phyloP scores from a whole-genome alignment of 2,113 vertebrate species.

The Chrysemys picta region DNA sequence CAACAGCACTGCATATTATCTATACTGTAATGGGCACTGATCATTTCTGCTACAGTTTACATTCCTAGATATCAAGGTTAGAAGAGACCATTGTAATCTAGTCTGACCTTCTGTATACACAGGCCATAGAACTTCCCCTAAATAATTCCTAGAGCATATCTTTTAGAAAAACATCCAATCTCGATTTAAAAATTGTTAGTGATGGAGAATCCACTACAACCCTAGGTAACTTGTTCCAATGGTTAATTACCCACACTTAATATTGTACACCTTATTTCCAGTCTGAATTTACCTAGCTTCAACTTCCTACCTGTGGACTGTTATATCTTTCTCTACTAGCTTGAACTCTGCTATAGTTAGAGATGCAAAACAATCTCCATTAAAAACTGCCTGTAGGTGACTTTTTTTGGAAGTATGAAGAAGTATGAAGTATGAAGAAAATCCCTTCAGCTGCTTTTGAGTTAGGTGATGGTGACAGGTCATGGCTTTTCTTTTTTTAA shows the following conservation, averaged over 20 bases:
- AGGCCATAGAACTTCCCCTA: background rate
- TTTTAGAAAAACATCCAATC: background rate
- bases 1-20: background rate
- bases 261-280: background rate
- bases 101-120: background rate
- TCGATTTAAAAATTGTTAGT: background rate
- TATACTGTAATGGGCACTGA: background rate
- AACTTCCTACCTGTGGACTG: background rate
- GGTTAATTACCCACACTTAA: background rate
- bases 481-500: no score
- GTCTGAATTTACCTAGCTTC: background rate
- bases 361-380: background rate
- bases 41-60: background rate
- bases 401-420: background rate
- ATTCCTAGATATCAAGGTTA: background rate
- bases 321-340: background rate
- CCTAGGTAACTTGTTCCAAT: background rate
- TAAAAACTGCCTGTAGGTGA: background rate
- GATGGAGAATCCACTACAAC: background rate
- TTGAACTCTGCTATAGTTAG: background rate
- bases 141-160: background rate
- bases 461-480: background rate
- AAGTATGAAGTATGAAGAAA: background rate
- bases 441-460: background rate
- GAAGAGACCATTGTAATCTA: background rate